Evolutionary conservation across 1,140 invertebrate species (phyloP), one percentile per base, ranked within the genome.

Genomic region (Telenomus remus): DNA sequence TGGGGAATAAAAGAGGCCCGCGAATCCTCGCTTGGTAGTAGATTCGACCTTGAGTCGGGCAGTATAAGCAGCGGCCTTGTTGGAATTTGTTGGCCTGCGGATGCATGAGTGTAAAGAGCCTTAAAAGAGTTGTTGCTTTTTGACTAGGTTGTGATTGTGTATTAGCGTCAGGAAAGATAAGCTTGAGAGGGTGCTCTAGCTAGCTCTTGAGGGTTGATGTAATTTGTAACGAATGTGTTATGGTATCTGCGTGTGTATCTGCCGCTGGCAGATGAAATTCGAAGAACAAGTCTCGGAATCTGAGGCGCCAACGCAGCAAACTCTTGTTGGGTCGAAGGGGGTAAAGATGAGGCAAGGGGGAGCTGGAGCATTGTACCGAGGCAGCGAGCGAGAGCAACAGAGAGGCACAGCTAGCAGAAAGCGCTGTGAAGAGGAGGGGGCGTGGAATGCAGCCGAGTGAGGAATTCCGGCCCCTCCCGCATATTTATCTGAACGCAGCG

Each of bases 391-490:
- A 55, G 57, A 12, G 54, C 12, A 39, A 74, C 61, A 42, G 63
- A 76, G n/a, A n/a, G n/a, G n/a, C n/a, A n/a, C n/a, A 65, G 70
- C 61, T 49, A 37, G 0, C 14, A 51, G 42, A 47, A 43, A 68
- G 44, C 44, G 72, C 75, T 59, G 75, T 46, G 73, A 76, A 72
- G 72, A 13, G 49, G 51, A 13, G 71, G 79, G 76, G 75, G 63
- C 39, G 59, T 84, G 85, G 86, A 87, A 88, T 87, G 86, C 84
- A 87, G 82, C 84, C 82, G 85, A 87, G 86, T 86, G 85, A 87
- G 86, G 86, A 86, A 86, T 88, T 87, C 85, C 84, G 84, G 85
- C 84, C 87, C 85, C 85, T 87, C 86, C 87, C 86, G 86, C 87
- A 86, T 88, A 88, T 87, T 87, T 87, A 88, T 88, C 87, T 82